Conservation (phyloP, 2,113 vertebrate species). For the Empidonax alnorum region DNA sequence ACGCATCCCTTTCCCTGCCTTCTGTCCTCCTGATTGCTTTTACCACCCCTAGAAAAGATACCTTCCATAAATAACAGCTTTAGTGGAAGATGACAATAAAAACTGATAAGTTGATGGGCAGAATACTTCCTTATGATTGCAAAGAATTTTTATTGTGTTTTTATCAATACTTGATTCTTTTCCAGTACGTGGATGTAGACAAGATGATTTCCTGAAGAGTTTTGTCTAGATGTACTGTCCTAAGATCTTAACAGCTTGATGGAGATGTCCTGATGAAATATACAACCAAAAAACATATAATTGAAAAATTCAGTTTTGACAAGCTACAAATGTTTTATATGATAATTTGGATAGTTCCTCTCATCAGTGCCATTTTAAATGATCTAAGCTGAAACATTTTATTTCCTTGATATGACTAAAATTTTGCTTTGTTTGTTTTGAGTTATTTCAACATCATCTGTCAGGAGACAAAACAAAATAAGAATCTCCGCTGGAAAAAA, state of each 20-base stretch:
- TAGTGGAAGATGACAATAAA: not conserved
- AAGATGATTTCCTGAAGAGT: not conserved
- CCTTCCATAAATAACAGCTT: not conserved
- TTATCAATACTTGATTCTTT: not conserved
- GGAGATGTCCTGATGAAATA: not conserved
- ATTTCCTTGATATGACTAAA: not conserved
- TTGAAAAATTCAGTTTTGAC: not conserved
- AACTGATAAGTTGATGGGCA: not conserved
- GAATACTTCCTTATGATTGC: not conserved
- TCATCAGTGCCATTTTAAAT: not conserved
- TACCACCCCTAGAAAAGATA: not conserved
- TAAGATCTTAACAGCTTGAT: not conserved
- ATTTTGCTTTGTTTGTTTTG: not conserved
- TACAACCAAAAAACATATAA: not conserved
- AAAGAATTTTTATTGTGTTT: not conserved
- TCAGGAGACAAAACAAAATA: not conserved
- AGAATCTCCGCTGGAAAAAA: conserved; percentile 19
- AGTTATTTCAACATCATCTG: not conserved
- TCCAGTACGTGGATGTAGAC: not conserved
- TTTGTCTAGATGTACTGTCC: not conserved
- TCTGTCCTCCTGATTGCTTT: not conserved
- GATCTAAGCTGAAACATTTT: not conserved
- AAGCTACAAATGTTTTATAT: not conserved
- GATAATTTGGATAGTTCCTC: not conserved
- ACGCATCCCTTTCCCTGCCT: not conserved